Conservation (phyloP, 2,888 invertebrate genomes). For the Tenthredo mesomela region DNA sequence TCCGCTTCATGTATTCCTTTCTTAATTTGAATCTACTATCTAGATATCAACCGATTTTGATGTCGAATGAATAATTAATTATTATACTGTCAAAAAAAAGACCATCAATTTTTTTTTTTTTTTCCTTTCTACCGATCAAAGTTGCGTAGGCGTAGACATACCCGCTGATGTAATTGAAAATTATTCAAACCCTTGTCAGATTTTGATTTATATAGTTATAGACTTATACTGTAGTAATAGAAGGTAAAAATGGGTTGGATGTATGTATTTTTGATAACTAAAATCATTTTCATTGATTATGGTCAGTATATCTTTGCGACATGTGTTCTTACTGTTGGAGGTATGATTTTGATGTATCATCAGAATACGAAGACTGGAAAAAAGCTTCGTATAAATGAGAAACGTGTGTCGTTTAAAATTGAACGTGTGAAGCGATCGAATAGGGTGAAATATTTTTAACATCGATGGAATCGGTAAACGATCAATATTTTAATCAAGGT, state of each 20-base stretch:
- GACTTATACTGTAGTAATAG: neutral
- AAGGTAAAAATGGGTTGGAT: constrained; percentile 18
- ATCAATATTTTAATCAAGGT: constrained; percentile 7
- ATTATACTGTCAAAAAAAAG: neutral
- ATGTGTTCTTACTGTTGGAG: neutral
- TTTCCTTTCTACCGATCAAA: neutral
- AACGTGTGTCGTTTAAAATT: constrained; percentile 35
- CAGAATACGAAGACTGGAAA: neutral
- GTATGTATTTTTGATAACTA: constrained; percentile 4
- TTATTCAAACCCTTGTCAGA: neutral
- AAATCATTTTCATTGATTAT: constrained; percentile 14
- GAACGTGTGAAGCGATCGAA: neutral
- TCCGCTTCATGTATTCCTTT: neutral
- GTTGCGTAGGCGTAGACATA: constrained; percentile 2
- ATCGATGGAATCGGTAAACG: neutral
- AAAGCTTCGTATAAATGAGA: neutral
- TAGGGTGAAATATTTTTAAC: neutral
- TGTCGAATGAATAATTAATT: neutral
- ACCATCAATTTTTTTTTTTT: neutral
- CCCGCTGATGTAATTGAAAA: neutral
- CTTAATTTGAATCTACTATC: neutral
- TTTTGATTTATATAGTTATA: neutral
- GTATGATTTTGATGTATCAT: constrained; percentile 9
- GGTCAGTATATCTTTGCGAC: neutral
- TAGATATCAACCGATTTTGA: neutral